Percentiles rank a stretch among this genome's conserved stretches.
These are phyloP conservation scores for Geopemphigus sp. DNA, from an alignment of 1,140 invertebrate genomes.

Conservation along the genomic window DNA sequence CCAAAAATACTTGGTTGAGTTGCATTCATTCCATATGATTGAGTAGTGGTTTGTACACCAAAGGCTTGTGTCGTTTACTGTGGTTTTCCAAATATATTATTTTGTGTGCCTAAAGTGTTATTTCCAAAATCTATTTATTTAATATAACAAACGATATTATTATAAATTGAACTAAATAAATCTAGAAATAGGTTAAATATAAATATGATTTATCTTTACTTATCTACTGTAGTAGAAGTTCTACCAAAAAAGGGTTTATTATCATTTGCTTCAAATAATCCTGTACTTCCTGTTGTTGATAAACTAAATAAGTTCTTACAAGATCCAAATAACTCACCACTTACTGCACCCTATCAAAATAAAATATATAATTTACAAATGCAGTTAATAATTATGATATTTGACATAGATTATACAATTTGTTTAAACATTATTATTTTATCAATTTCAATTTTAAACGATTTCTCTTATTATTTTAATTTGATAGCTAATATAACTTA, in stretches of 20 bases:
- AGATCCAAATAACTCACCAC: constrained; percentile 5
- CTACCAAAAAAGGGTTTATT: constrained; percentile 43
- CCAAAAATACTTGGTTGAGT: constrained; percentile 52
- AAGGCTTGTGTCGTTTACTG: constrained; percentile 50
- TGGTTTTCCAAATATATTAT: constrained; percentile 51
- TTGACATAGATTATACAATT: constrained; percentile 5
- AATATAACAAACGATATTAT: not conserved
- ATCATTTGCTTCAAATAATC: constrained; percentile 46
- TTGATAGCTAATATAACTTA: no score
- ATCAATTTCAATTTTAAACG: no score
- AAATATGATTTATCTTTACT: no score
- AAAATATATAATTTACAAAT: constrained; percentile 9
- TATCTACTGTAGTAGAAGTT: constrained; percentile 21
- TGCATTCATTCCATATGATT: constrained; percentile 51
- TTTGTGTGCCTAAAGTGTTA: constrained; percentile 49
- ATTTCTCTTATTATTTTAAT: no score
- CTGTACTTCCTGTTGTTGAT: constrained; percentile 37
- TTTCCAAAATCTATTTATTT: constrained; percentile 40
- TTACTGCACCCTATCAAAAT: constrained; percentile 53
- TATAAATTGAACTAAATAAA: not conserved
- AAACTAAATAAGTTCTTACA: constrained; percentile 39
- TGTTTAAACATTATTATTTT: not conserved
- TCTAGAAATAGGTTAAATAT: no score
- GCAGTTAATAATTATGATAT: not conserved
- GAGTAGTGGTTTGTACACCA: constrained; percentile 50